Conservation (phyloP, 2,888 invertebrate genomes). For the Coleophora deauratella region DNA sequence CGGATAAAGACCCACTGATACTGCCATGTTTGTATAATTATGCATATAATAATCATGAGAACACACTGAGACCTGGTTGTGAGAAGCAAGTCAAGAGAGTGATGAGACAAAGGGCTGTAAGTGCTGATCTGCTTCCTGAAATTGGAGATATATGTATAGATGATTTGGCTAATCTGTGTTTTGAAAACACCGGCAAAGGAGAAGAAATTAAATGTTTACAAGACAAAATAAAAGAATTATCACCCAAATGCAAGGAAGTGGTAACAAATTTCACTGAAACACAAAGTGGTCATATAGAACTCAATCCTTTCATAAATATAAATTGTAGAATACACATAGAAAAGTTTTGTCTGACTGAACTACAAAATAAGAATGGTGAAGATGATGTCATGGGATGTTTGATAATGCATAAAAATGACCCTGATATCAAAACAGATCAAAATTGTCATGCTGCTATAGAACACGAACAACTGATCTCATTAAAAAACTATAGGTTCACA, state of each 20-base stretch:
- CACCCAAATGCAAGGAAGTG: conserved; percentile 81
- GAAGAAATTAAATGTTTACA: conserved; percentile 96
- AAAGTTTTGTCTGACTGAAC: conserved; percentile 80
- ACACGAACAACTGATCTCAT: conserved; percentile 95
- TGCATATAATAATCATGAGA: conserved; percentile 72
- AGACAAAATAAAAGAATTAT: conserved; percentile 82
- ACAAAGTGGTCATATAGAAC: conserved; percentile 89
- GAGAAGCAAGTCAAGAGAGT: conserved; percentile 89
- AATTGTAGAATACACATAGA: conserved; percentile 88
- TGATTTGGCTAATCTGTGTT: conserved; percentile 89
- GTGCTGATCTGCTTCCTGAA: conserved; percentile 94
- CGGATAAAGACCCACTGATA: conserved; percentile 87
- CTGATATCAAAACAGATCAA: conserved; percentile 81
- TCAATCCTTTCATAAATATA: conserved; percentile 91
- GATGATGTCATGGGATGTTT: conserved; percentile 96
- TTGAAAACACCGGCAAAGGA: conserved; percentile 87
- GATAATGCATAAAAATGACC: conserved; percentile 91
- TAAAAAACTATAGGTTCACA: conserved; percentile 95
- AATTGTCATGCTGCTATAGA: conserved; percentile 96
- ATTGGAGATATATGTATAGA: conserved; percentile 92
- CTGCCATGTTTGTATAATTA: conserved; percentile 92
- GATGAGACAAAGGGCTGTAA: conserved; percentile 93
- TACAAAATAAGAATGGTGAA: conserved; percentile 82
- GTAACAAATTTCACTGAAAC: conserved; percentile 91
- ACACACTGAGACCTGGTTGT: conserved; percentile 75